These are phyloP conservation scores for Dryas iulia DNA, from an alignment of 1,140 invertebrate genomes.

Conservation along the genomic window DNA sequence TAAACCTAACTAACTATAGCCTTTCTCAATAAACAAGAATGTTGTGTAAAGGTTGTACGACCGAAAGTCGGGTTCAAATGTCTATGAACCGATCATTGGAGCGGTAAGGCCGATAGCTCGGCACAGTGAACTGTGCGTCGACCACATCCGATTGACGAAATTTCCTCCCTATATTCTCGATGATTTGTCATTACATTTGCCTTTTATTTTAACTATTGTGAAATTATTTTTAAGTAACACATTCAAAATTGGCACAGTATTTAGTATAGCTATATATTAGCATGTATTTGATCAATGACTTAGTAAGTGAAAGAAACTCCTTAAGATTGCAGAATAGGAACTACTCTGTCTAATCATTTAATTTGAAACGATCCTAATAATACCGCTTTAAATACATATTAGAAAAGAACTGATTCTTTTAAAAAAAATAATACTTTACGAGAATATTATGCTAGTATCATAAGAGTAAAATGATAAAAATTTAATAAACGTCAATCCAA, in stretches of 20 bases:
- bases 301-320: too few species aligned
- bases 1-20: not conserved
- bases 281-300: too few species aligned
- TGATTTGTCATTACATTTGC: not conserved
- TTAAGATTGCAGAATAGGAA: too few species aligned
- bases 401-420: too few species aligned
- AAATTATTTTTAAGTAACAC: not conserved
- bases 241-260: not conserved
- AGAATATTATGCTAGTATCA: too few species aligned
- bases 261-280: too few species aligned
- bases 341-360: too few species aligned
- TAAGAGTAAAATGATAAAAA: too few species aligned
- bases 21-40: not conserved
- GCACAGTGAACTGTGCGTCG: constrained; percentile 15
- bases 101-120: constrained; percentile 42
- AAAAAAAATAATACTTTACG: too few species aligned
- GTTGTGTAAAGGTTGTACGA: not conserved
- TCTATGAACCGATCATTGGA: constrained; percentile 33
- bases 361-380: too few species aligned
- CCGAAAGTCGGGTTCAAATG: constrained; percentile 10
- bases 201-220: not conserved
- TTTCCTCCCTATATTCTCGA: not conserved
- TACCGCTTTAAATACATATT: too few species aligned
- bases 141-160: constrained; percentile 22
- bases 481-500: too few species aligned